Conservation (phyloP, 1,140 invertebrate genomes). For the Lepidurus couesii region DNA sequence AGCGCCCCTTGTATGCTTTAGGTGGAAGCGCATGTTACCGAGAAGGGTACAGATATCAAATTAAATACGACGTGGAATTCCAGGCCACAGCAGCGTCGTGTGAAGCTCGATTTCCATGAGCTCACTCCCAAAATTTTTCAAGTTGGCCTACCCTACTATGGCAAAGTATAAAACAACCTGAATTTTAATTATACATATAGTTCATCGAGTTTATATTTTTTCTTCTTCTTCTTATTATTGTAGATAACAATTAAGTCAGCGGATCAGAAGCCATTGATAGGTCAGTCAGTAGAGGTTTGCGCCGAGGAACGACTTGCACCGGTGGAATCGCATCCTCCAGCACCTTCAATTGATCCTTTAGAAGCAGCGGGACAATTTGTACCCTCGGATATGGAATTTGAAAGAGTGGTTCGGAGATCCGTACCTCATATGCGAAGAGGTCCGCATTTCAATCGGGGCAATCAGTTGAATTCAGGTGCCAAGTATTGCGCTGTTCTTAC, state of each 20-base stretch:
- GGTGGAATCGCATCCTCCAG: not conserved
- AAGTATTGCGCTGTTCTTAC: not conserved
- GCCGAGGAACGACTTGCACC: conserved; percentile 35
- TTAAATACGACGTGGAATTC: not conserved
- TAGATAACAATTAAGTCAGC: conserved; percentile 32
- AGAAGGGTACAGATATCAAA: not conserved
- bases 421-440: not conserved
- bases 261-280: conserved; percentile 42
- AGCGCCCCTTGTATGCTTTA: not conserved
- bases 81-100: not conserved
- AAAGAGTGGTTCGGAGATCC: not conserved
- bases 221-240: too few relatives aligned
- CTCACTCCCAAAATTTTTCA: conserved; percentile 54
- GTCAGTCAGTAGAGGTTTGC: conserved; percentile 41
- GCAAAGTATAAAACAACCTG: conserved; percentile 48
- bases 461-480: not conserved
- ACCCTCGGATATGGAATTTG: not conserved
- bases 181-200: too few relatives aligned
- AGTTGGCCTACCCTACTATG: conserved; percentile 57
- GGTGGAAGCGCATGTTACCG: not conserved
- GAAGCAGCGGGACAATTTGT: not conserved
- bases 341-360: not conserved
- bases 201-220: too few relatives aligned
- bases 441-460: not conserved
- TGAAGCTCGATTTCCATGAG: not conserved